Evolutionary conservation across 2,888 invertebrate genomes (phyloP), one percentile per base, ranked within the genome.

Genomic region (Ophioninae sp.): DNA sequence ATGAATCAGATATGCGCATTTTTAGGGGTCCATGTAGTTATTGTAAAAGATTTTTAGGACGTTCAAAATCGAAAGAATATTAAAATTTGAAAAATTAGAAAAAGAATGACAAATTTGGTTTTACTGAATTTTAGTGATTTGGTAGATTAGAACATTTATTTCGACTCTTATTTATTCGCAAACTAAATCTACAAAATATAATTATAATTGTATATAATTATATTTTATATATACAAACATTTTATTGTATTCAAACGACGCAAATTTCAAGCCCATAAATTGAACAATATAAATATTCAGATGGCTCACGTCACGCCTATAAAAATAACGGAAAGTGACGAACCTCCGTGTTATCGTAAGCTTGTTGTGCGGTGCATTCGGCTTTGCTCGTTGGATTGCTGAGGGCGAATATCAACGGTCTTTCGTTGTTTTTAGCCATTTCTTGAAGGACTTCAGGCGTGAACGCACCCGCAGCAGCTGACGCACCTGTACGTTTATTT

Each of bases 301-400:
- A 3, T 30, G 30, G 30, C 30, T 30, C 3, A 62, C 7, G 79
- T 56, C 13, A 10, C 50, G 50, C 6, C 61, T 67, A n/a, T 8
- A 67, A 74, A 69, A 67, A 74, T 78, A 64, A 41, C 74, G 17
- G 21, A 72, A 59, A 41, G 70, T 17, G 13, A 67, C 59, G 39
- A 93, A 97, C 98, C 89, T 98, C 96, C 1, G 99, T 99, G 88
- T 96, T 91, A n/a, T 95, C 95, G 91, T 98, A 99, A 0, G 99
- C 99, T 88, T 97, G 96, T 90, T 99, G 97, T 2, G 99, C 99
- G 0, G 99, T 99, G 92, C 99, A 99, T 93, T 99, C 99, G 0
- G 99, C 98, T 94, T 98, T 98, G 93, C 96, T 96, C 0, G 99
- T 99, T 7, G 99, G 99, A 94, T 99, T 99, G 88, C 99, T 99